Evolutionary conservation across 2,797 vertebrate species (phyloP).

Genomic region (Onychomys arenicola): DNA sequence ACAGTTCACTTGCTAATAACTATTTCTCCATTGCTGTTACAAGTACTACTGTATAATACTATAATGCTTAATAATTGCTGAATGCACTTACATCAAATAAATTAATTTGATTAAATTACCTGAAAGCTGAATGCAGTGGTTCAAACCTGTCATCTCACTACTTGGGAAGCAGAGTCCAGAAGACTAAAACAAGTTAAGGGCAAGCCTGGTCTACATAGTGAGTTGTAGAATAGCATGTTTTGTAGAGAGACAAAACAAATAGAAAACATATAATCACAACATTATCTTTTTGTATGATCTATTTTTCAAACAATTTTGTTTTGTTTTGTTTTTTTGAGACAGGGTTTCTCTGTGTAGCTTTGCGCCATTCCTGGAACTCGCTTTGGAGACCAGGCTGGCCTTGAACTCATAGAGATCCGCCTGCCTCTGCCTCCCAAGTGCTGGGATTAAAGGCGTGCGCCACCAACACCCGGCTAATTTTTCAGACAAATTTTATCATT

Average conservation of each 20-base stretch:
- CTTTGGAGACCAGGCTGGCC: too few species aligned
- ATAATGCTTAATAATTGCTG: background rate
- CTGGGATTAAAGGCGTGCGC: too few species aligned
- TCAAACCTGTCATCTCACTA: background rate
- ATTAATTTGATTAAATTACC: background rate
- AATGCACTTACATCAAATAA: conserved; percentile 11
- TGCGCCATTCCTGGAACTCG: too few species aligned
- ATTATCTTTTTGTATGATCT: background rate
- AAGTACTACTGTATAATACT: background rate
- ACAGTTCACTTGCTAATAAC: background rate
- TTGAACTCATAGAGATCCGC: too few species aligned
- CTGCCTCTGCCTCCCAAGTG: too few species aligned
- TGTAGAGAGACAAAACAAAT: background rate
- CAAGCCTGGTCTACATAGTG: background rate
- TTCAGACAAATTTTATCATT: background rate
- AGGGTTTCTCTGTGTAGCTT: too few species aligned
- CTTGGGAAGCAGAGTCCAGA: background rate
- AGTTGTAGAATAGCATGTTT: too few species aligned
- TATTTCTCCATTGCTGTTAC: background rate
- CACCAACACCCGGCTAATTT: too few species aligned
- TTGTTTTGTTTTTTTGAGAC: too few species aligned
- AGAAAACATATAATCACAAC: background rate
- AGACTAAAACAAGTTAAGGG: background rate
- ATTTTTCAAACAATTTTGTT: too few species aligned
- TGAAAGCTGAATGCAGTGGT: background rate